A percentile compares a stretch with the other conserved stretches of the same genome.
Evolutionary conservation across 2,113 vertebrate species (phyloP).

Genomic region (Zeus faber): DNA sequence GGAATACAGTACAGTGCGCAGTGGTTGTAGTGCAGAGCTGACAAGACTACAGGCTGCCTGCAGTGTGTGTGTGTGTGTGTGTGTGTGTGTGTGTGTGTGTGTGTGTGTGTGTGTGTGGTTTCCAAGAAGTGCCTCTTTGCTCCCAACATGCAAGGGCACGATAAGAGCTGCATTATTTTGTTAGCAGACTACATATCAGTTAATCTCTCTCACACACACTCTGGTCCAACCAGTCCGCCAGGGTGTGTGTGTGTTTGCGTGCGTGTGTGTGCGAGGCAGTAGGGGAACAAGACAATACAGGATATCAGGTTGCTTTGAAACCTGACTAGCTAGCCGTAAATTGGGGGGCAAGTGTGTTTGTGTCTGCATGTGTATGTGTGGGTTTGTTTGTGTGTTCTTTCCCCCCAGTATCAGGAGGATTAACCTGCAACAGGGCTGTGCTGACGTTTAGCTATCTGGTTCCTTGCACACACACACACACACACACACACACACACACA

Average conservation of each 20-base stretch:
- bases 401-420: too few relatives aligned
- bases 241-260: not conserved
- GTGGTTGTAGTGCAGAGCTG: not conserved
- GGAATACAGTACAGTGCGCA: not conserved
- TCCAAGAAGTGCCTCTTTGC: not conserved
- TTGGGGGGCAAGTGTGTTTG: not conserved
- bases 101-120: not conserved
- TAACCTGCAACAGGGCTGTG: too few relatives aligned
- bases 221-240: not conserved
- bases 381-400: not conserved
- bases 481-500: too few relatives aligned
- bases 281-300: not conserved
- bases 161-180: not conserved
- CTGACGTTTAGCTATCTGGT: too few relatives aligned
- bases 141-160: not conserved
- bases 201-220: not conserved
- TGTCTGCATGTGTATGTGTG: conserved; percentile 1
- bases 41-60: not conserved
- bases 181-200: not conserved
- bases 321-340: not conserved
- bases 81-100: not conserved
- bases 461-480: too few relatives aligned
- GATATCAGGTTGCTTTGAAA: conserved; percentile 9
- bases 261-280: not conserved
- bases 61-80: not conserved